Evolutionary conservation across 1,140 invertebrate genomes (phyloP), one percentile per base, ranked within the genome.

Genomic region (Neocloeon triangulifer): DNA sequence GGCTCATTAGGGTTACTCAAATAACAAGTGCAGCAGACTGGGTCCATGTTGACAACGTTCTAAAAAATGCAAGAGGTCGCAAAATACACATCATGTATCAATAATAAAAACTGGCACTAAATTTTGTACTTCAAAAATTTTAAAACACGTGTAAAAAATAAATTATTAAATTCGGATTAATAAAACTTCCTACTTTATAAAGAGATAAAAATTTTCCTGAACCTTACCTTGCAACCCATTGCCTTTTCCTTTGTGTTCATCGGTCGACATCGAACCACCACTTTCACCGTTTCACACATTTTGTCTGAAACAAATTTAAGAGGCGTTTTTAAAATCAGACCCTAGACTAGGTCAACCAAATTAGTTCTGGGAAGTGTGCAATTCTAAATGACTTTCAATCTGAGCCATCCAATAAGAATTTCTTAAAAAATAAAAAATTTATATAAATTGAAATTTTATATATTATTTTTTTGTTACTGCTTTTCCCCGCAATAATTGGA

Each of bases 181-280:
- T n/a, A n/a, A n/a, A n/a, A n/a, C n/a, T n/a, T n/a, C n/a, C n/a
- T n/a, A n/a, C n/a, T n/a, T n/a, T n/a, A n/a, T n/a, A n/a, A n/a
- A n/a, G n/a, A n/a, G n/a, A n/a, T n/a, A n/a, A n/a, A n/a, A n/a
- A n/a, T n/a, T n/a, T n/a, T n/a, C n/a, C n/a, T n/a, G n/a, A 25
- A 32, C 35, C 38, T 52, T 53, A 74, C 74, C 50, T 74, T 63
- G 50, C 73, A 76, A 34, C 73, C 70, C 12, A 73, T 48, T 27
- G 64, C 59, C 33, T 62, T 64, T 56, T 85, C 80, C 40, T 73
- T 58, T 30, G 57, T 52, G 56, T 82, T 85, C 64, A 88, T 79
- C 12, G 86, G 86, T 20, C 86, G 70, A 62, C 85, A 92, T 55
- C 85, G 61, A 36, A 88, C 80, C 27, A 89, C 76, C 12, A 91